Conservation (phyloP, 2,888 invertebrate genomes). For the Mechanitis messenoides region DNA sequence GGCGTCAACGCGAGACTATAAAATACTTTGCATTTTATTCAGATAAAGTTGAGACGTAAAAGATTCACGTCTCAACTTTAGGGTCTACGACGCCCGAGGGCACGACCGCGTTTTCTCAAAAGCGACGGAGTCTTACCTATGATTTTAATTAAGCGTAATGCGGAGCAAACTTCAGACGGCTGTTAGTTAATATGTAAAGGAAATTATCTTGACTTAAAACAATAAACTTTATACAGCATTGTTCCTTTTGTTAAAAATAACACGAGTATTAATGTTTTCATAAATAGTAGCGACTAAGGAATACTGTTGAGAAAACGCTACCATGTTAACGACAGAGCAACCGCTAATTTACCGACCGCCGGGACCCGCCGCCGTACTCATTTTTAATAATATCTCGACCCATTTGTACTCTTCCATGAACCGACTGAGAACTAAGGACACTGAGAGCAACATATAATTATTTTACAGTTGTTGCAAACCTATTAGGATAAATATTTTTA, state of each 20-base stretch:
- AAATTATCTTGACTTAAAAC: background rate
- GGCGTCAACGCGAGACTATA: slow-evolving; percentile 13
- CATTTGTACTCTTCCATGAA: slow-evolving; percentile 14
- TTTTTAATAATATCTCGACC: slow-evolving; percentile 24
- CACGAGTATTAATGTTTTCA: background rate
- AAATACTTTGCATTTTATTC: slow-evolving; percentile 24
- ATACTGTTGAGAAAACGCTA: slow-evolving; percentile 29
- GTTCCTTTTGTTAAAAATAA: background rate
- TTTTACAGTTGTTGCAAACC: background rate
- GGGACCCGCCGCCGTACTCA: slow-evolving; percentile 10
- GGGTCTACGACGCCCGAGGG: slow-evolving; percentile 27
- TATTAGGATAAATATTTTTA: background rate
- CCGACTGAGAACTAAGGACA: slow-evolving; percentile 9
- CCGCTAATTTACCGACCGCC: slow-evolving; percentile 35
- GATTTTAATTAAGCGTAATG: slow-evolving; percentile 31
- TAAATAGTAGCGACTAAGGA: slow-evolving; percentile 10
- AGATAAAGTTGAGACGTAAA: slow-evolving; percentile 12
- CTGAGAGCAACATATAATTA: slow-evolving; percentile 4
- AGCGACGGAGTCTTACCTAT: slow-evolving; percentile 21
- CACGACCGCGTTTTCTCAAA: slow-evolving; percentile 19
- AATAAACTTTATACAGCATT: background rate
- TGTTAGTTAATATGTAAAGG: slow-evolving; percentile 18
- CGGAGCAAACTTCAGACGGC: slow-evolving; percentile 17
- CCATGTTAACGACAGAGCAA: slow-evolving; percentile 32
- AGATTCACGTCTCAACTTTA: slow-evolving; percentile 27